Conservation (phyloP, 2,888 invertebrate genomes). For the Erannis defoliaria region DNA sequence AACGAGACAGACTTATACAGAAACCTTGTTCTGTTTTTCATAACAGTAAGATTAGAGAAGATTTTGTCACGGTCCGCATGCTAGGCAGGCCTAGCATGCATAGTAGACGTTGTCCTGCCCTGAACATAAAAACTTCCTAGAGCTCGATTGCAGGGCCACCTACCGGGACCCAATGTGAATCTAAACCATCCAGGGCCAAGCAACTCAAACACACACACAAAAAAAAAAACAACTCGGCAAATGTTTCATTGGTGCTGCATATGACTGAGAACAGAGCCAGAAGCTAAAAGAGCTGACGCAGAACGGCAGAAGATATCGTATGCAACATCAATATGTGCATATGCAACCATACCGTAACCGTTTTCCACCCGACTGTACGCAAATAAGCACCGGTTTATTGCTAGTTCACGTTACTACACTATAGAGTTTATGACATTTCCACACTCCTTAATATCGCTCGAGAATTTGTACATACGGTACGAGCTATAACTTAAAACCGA, state of each 20-base stretch:
- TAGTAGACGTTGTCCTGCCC: too few relatives aligned
- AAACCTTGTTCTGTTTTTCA: too few relatives aligned
- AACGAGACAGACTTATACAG: too few relatives aligned
- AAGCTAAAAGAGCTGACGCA: background rate
- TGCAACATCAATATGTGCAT: slow-evolving; percentile 18
- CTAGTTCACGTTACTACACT: slow-evolving; percentile 60
- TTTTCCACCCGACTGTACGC: slow-evolving; percentile 33
- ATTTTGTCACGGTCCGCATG: too few relatives aligned
- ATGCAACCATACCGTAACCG: slow-evolving; percentile 8
- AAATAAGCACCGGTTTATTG: slow-evolving; percentile 61
- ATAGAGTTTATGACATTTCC: slow-evolving; percentile 67
- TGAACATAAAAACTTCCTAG: too few relatives aligned
- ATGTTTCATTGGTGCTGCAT: slow-evolving; percentile 1
- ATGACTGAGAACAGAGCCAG: background rate
- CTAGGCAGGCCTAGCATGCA: too few relatives aligned
- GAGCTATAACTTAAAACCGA: slow-evolving; percentile 65
- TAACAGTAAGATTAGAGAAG: too few relatives aligned
- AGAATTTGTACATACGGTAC: slow-evolving; percentile 69
- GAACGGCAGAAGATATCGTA: slow-evolving; percentile 5
- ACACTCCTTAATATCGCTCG: slow-evolving; percentile 65
- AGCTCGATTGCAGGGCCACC: too few relatives aligned
- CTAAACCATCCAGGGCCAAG: too few relatives aligned
- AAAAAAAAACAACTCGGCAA: background rate
- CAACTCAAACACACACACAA: too few relatives aligned
- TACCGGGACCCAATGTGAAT: too few relatives aligned